A percentile compares a stretch with the other conserved stretches of the same genome.
These are phyloP conservation scores for Microctenopoma steveboyesi DNA, from an alignment of 2,797 vertebrate species.

Conservation along the genomic window DNA sequence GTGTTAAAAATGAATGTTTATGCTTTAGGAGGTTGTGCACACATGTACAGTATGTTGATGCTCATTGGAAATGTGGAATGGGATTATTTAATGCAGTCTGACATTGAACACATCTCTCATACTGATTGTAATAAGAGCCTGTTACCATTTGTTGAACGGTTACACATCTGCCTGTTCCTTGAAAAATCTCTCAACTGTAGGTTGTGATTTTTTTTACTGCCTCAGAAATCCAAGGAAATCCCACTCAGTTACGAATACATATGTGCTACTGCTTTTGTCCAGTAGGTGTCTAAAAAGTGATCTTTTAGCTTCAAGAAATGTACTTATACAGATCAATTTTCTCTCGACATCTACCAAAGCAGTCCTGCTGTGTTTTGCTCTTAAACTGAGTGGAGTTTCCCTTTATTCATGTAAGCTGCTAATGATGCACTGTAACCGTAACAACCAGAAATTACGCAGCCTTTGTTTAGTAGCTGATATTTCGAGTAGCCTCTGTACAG, in stretches of 20 bases:
- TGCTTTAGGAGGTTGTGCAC: constrained; percentile 13
- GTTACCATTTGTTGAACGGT: background rate
- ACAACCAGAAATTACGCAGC: constrained; percentile 17
- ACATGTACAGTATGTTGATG: background rate
- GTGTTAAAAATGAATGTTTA: constrained; percentile 19
- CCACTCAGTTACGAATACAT: constrained; percentile 4
- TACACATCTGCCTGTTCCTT: constrained; percentile 18
- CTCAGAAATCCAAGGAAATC: constrained; percentile 21
- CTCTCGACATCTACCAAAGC: background rate
- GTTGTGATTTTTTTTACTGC: constrained; percentile 34
- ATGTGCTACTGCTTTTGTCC: constrained; percentile 14
- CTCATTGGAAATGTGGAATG: constrained; percentile 16
- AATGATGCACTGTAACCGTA: constrained; percentile 38
- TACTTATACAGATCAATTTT: too few relatives aligned
- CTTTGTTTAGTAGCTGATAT: constrained; percentile 25
- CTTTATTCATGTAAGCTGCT: constrained; percentile 5
- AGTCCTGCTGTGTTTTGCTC: background rate
- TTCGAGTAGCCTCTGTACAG: constrained; percentile 25
- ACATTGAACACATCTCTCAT: background rate
- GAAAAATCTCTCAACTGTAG: constrained; percentile 7
- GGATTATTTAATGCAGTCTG: constrained; percentile 17
- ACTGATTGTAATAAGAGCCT: background rate
- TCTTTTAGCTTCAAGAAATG: too few relatives aligned
- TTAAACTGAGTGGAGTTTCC: constrained; percentile 30
- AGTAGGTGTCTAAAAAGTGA: background rate